Percentiles rank a stretch among this genome's conserved stretches.
Evolutionary conservation across 2,888 invertebrate species (phyloP).

Genomic region (Onchidella celtica): DNA sequence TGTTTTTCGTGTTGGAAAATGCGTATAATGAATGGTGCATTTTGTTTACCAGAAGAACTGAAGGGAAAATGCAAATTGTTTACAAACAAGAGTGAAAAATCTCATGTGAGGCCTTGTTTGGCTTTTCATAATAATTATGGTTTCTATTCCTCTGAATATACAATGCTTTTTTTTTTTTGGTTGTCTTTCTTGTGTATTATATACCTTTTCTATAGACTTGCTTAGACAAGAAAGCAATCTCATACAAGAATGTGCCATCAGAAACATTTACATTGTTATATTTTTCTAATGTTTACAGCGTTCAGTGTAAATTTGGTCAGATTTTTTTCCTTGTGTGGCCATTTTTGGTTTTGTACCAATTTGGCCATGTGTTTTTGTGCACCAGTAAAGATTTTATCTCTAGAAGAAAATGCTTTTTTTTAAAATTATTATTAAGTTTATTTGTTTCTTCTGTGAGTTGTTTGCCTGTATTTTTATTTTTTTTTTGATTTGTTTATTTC

Average conservation of each 20-base stretch:
- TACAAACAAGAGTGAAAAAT: no score
- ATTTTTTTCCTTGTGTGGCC: background rate
- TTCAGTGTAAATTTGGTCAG: background rate
- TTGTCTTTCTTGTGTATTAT: background rate
- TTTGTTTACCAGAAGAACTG: no score
- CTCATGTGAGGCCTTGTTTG: background rate
- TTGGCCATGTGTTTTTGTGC: background rate
- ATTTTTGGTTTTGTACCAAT: background rate
- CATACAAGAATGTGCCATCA: constrained; percentile 20
- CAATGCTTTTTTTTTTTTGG: background rate
- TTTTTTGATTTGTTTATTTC: background rate
- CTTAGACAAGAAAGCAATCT: constrained; percentile 28
- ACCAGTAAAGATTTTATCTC: background rate
- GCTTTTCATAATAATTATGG: background rate
- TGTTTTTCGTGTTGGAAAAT: no score
- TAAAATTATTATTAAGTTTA: no score
- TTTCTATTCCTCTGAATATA: background rate
- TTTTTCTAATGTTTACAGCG: background rate
- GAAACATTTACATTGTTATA: constrained; percentile 20
- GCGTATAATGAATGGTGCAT: no score
- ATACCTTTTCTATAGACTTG: constrained; percentile 2
- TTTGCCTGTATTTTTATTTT: no score
- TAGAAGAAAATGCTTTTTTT: no score
- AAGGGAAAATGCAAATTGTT: background rate
- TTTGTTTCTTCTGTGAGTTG: no score